Percentiles rank a stretch among this genome's conserved stretches.
These are phyloP conservation scores for Leptinotarsa peninsularis DNA, from an alignment of 2,888 invertebrate genomes.

Conservation along the genomic window DNA sequence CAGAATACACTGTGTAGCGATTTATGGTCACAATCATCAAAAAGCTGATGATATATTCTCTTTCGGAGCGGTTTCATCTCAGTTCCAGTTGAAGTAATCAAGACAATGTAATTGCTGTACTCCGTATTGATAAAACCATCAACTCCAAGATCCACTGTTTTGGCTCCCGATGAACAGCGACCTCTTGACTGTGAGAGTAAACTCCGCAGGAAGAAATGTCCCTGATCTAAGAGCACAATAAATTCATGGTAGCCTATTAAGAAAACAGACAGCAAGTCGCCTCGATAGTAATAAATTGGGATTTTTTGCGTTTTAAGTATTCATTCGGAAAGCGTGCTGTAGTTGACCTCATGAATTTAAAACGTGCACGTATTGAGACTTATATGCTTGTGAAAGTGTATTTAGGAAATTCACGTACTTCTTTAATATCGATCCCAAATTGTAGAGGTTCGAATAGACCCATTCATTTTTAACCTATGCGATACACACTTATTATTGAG, in stretches of 20 bases:
- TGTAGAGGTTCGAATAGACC: background rate
- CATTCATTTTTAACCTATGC: no score
- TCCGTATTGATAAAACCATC: no score
- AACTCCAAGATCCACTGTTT: no score
- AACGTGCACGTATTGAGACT: constrained; percentile 34
- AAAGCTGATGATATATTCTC: no score
- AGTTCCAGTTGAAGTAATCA: no score
- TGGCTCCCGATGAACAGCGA: no score
- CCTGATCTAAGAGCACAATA: constrained; percentile 19
- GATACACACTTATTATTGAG: no score
- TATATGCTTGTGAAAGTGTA: constrained; percentile 16
- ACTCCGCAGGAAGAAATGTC: constrained; percentile 13
- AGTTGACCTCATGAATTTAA: constrained; percentile 42
- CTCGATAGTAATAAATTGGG: constrained; percentile 34
- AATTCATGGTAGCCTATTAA: constrained; percentile 32
- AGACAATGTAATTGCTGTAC: no score
- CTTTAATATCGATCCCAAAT: background rate
- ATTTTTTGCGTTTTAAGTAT: constrained; percentile 35
- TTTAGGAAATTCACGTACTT: background rate
- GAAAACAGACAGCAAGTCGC: constrained; percentile 32
- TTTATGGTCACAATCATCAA: no score
- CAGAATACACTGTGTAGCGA: no score
- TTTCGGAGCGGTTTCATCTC: no score
- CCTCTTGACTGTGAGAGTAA: no score
- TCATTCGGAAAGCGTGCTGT: constrained; percentile 31